Conservation (phyloP, 2,888 invertebrate species). For the Amiota communis region DNA sequence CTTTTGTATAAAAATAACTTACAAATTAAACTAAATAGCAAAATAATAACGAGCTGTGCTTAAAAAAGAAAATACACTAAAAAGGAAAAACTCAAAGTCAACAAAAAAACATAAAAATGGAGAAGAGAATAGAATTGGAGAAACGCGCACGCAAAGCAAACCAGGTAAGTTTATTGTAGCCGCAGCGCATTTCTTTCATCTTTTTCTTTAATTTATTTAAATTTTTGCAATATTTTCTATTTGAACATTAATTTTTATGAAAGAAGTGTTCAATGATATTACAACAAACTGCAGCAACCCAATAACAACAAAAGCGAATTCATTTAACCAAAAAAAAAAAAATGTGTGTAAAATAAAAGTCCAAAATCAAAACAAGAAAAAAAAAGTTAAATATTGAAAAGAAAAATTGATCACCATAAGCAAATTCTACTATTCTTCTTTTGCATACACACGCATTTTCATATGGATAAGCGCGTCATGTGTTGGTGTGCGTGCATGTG, state of each 20-base stretch:
- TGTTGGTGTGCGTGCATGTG: neutral
- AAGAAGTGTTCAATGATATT: too few relatives aligned
- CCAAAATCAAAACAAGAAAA: too few relatives aligned
- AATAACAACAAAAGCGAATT: too few relatives aligned
- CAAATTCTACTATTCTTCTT: conserved; percentile 48
- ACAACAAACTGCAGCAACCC: too few relatives aligned
- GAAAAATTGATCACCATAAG: conserved; percentile 61
- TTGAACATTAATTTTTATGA: too few relatives aligned
- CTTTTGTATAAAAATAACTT: too few relatives aligned
- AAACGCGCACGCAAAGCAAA: conserved; percentile 91
- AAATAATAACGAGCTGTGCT: neutral
- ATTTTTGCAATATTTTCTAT: conserved; percentile 3
- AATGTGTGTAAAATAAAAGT: too few relatives aligned
- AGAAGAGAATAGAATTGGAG: conserved; percentile 96
- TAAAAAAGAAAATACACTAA: neutral
- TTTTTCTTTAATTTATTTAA: neutral
- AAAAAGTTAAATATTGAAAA: neutral
- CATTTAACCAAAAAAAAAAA: too few relatives aligned
- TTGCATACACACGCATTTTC: conserved; percentile 34
- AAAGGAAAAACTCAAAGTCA: neutral
- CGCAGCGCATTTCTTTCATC: neutral
- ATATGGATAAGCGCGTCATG: conserved; percentile 37
- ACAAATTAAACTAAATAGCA: too few relatives aligned
- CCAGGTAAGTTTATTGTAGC: conserved; percentile 80
- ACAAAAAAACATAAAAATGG: conserved; percentile 77